Evolutionary conservation across 2,797 vertebrate genomes (phyloP).

Genomic region (Scarus forsteni): DNA sequence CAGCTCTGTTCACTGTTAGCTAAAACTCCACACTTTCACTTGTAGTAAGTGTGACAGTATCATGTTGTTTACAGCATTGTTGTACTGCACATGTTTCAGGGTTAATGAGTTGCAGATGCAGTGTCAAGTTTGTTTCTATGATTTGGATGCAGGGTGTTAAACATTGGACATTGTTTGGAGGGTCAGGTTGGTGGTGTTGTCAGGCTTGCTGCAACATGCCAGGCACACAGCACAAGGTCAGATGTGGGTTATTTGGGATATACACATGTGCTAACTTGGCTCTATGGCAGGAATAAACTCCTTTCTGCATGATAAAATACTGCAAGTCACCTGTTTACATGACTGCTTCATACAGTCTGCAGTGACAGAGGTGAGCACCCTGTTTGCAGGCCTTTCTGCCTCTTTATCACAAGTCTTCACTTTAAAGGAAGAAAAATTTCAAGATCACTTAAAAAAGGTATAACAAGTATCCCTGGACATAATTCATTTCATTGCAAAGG

Average conservation of each 20-base stretch:
- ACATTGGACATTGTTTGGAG: conserved; percentile 49
- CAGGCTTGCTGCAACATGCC: conserved; percentile 46
- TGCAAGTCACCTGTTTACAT: conserved; percentile 12
- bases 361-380: not conserved
- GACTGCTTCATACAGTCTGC: conserved; percentile 16
- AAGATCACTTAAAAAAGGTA: too few relatives aligned
- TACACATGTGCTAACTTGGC: conserved; percentile 44
- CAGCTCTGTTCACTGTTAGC: conserved; percentile 76
- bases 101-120: conserved; percentile 82
- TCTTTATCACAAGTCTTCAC: too few relatives aligned
- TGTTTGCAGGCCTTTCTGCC: too few relatives aligned
- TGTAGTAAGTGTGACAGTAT: conserved; percentile 54
- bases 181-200: conserved; percentile 52
- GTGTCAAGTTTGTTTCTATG: conserved; percentile 56
- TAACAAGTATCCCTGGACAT: too few relatives aligned
- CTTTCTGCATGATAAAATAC: conserved; percentile 29
- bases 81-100: conserved; percentile 61
- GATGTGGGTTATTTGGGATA: conserved; percentile 28
- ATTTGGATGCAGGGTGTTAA: conserved; percentile 49
- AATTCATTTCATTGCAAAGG: too few relatives aligned
- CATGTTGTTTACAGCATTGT: conserved; percentile 75
- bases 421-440: too few relatives aligned
- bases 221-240: conserved; percentile 29
- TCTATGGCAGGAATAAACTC: conserved; percentile 23
- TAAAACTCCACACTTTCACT: conserved; percentile 59